phyloP scores from a whole-genome alignment of 2,888 invertebrate genomes.

The Nephrotoma guestfalica region DNA sequence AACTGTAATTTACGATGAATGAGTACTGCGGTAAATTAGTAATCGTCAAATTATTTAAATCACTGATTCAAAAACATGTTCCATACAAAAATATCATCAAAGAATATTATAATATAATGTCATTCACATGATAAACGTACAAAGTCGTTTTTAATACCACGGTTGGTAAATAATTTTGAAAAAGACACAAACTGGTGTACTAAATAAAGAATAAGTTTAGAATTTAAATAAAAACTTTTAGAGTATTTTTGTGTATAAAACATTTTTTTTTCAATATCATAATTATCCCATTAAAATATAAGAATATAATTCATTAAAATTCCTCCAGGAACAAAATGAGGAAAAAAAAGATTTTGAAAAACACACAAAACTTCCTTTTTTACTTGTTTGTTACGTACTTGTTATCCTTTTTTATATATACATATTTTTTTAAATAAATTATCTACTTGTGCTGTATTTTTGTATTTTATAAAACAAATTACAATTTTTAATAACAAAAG shows the following conservation, averaged over 20 bases:
- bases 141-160: neutral
- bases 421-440: neutral
- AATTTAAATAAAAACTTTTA: neutral
- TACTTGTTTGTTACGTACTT: neutral
- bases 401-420: neutral
- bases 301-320: neutral
- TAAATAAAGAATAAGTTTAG: neutral
- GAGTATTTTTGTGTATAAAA: neutral
- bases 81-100: neutral
- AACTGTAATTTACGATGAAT: neutral
- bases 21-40: neutral
- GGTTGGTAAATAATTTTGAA: neutral
- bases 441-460: neutral
- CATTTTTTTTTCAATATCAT: neutral
- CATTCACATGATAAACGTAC: neutral
- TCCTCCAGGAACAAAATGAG: neutral
- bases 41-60: neutral
- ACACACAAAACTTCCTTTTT: neutral
- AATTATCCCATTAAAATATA: neutral
- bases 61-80: neutral
- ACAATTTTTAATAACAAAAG: constrained; percentile 1
- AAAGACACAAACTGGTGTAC: neutral
- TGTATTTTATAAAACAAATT: neutral
- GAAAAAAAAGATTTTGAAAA: neutral
- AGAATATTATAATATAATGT: neutral